phyloP scores from a whole-genome alignment of 2,797 vertebrate species.

The Intellagama lesueurii region DNA sequence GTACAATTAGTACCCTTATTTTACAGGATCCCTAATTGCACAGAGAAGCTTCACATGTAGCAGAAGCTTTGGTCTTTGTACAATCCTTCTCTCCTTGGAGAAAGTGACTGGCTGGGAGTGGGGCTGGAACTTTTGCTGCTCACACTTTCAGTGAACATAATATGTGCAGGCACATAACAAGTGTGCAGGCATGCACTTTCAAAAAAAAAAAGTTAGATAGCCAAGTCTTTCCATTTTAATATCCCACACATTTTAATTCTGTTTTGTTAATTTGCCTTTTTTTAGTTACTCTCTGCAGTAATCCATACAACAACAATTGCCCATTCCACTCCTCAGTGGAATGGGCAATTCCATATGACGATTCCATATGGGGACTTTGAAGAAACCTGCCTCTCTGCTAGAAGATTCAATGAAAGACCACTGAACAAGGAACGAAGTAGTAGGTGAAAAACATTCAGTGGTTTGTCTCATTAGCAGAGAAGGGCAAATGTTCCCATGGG shows the following conservation, averaged over 20 bases:
- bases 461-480: constrained; percentile 25
- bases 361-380: background rate
- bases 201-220: too few relatives aligned
- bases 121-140: too few relatives aligned
- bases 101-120: too few relatives aligned
- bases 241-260: background rate
- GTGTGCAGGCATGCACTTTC: too few relatives aligned
- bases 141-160: too few relatives aligned
- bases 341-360: background rate
- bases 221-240: background rate
- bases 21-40: too few relatives aligned
- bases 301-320: background rate
- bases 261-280: background rate
- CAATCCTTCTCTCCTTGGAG: too few relatives aligned
- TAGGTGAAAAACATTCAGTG: background rate
- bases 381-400: constrained; percentile 2
- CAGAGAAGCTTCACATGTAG: too few relatives aligned
- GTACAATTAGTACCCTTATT: too few relatives aligned
- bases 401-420: background rate
- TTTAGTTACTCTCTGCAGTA: background rate
- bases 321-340: too few relatives aligned
- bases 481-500: background rate
- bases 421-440: background rate
- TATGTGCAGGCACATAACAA: too few relatives aligned
- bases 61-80: too few relatives aligned